Conservation (phyloP, 2,113 vertebrate genomes). For the Poeciliopsis prolifica region DNA sequence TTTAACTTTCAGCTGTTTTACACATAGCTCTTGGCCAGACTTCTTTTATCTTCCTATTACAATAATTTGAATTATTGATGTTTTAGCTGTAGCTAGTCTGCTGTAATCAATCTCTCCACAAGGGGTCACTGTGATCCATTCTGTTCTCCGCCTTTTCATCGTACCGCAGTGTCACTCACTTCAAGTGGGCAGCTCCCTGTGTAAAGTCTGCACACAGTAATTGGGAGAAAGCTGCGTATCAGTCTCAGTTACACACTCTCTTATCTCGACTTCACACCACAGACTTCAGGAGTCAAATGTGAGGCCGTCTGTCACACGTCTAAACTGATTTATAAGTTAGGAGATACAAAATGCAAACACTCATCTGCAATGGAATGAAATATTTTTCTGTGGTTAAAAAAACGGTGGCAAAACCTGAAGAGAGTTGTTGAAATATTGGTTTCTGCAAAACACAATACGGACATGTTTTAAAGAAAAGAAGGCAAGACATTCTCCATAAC, state of each 20-base stretch:
- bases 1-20: background rate
- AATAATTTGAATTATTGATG: background rate
- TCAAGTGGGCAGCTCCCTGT: constrained; percentile 43
- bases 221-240: constrained; percentile 18
- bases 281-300: background rate
- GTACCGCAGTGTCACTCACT: constrained; percentile 69
- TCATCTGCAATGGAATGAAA: background rate
- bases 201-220: constrained; percentile 38
- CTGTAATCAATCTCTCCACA: constrained; percentile 46
- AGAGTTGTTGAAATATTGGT: too few species aligned
- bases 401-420: background rate
- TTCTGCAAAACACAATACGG: background rate
- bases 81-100: constrained; percentile 23
- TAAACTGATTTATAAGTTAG: background rate
- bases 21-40: background rate
- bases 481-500: background rate
- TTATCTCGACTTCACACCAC: background rate
- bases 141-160: constrained; percentile 26
- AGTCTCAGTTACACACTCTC: constrained; percentile 13
- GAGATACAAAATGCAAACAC: background rate
- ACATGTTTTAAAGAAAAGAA: background rate
- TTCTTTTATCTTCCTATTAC: background rate
- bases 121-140: constrained; percentile 53
- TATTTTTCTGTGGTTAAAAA: too few species aligned
- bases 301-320: background rate